phyloP scores from a whole-genome alignment of 2,797 vertebrate species.

The Manis crassicaudata region DNA sequence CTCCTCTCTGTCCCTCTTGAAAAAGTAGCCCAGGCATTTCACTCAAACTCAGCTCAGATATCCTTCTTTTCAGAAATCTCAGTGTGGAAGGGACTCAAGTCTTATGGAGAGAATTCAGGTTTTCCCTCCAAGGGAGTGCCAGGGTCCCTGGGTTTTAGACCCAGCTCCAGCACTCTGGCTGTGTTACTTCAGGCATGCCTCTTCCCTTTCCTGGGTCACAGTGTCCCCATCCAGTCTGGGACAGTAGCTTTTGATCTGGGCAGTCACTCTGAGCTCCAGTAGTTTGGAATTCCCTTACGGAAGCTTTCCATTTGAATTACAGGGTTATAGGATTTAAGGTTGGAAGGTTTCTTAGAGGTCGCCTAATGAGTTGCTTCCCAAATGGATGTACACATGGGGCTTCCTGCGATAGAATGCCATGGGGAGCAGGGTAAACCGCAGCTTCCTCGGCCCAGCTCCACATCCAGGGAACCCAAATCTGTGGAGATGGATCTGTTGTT shows the following conservation, averaged over 20 bases:
- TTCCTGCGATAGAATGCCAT: not conserved
- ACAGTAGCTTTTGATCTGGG: not conserved
- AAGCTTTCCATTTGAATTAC: not conserved
- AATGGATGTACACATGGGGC: not conserved
- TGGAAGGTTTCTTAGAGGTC: not conserved
- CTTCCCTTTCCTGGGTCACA: not conserved
- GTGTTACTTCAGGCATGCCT: not conserved
- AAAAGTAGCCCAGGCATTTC: not conserved
- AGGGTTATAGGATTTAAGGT: not conserved
- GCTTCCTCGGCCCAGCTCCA: not conserved
- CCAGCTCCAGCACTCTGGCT: not conserved
- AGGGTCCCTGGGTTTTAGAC: not conserved
- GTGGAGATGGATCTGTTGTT: not conserved
- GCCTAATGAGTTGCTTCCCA: not conserved
- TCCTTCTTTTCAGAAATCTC: slow-evolving; percentile 19
- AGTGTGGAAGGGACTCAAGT: not conserved
- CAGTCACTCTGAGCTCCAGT: not conserved
- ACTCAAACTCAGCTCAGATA: not conserved
- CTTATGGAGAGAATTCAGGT: not conserved
- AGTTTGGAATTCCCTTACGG: not conserved
- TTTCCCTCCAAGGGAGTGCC: not conserved
- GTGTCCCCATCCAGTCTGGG: not conserved
- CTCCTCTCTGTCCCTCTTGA: not conserved
- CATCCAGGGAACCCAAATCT: not conserved
- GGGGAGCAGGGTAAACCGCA: not conserved